Base-by-base conservation (phyloP, 2,113 vertebrate genomes). In the Podarcis cretensis region DNA sequence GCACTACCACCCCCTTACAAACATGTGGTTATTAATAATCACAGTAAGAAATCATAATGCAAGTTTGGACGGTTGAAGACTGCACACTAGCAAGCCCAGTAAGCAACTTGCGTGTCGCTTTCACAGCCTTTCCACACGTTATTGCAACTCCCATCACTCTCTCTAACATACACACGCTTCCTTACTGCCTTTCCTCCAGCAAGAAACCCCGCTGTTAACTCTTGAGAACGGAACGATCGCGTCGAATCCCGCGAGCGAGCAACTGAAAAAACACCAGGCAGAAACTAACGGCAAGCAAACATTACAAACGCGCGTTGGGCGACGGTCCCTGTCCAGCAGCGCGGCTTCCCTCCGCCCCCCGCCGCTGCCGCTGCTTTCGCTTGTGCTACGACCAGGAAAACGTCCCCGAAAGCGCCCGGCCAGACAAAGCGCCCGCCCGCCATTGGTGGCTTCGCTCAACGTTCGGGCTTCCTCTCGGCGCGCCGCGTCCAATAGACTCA, bases 361-460 rank as follows among this genome's bases (percentile, higher is more conserved):
- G 76, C 30, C 25, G 2, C 40, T 1, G 75, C 76, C 8, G 75
- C 75, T 1, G 2, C 9, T 73, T 73, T 14, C 30, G 68, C 73
- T 35, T 35, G 3, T 4, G 32, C 78, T 4, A 12, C 6, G 14
- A 1, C 84, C 59, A 88, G 68, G n/a, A 4, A 16, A 76, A 69
- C 78, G 18, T 27, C 81, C 76, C 23, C 74, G 57, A 91, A 88
- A 86, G 54, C 89, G 86, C 90, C 84, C 84, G 77, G 93, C 88
- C 3, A 86, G 96, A 98, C 98, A 98, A 98, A 98, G 96, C 92
- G 14, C 75, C n/a, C 90, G 2, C 5, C 84, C 84, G 23, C 95
- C 87, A 98, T 98, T 98, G 98, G 98, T 89, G 95, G 75, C 74
- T 76, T 89, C 91, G 85, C 87, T 95, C 93, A 81, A 96, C 94